A percentile compares a stretch with the other conserved stretches of the same genome.
These are phyloP conservation scores for Aegotheles bennettii DNA, from an alignment of 2,113 vertebrate species.

Conservation along the genomic window DNA sequence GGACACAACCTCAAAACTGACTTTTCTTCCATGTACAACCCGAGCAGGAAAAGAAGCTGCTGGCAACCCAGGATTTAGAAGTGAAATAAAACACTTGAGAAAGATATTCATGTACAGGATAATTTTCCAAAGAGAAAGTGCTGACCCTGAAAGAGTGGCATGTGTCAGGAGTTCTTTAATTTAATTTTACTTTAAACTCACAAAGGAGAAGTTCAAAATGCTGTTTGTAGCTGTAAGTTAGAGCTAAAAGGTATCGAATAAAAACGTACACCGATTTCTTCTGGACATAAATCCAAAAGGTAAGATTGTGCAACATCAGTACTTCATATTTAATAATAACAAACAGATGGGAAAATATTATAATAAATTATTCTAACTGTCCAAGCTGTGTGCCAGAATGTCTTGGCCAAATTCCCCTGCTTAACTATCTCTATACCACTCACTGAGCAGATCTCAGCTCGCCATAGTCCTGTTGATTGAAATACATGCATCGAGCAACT, in stretches of 20 bases:
- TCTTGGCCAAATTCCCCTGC: background rate
- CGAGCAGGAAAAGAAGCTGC: background rate
- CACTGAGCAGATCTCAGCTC: background rate
- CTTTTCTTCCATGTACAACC: background rate
- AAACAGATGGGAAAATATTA: conserved; percentile 48
- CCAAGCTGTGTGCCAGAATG: conserved; percentile 17
- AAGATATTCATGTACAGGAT: background rate
- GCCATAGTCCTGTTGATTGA: background rate
- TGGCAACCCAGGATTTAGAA: background rate
- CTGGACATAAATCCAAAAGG: conserved; percentile 44
- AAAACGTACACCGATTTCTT: background rate
- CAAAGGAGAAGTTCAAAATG: background rate
- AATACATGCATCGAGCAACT: fast-evolving
- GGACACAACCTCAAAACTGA: background rate
- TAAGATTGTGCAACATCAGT: conserved; percentile 17
- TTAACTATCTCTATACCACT: background rate
- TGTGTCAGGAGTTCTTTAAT: background rate
- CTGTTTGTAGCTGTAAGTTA: background rate
- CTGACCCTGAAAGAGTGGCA: background rate
- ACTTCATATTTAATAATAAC: conserved; percentile 45
- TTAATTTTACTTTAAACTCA: background rate
- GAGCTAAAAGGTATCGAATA: background rate
- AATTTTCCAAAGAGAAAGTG: background rate
- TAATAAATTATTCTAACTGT: conserved; percentile 40
- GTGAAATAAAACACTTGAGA: background rate